A percentile compares a stretch with the other conserved stretches of the same genome.
Evolutionary conservation across 2,888 invertebrate species (phyloP).

Genomic region (Eristalinus sepulchralis): DNA sequence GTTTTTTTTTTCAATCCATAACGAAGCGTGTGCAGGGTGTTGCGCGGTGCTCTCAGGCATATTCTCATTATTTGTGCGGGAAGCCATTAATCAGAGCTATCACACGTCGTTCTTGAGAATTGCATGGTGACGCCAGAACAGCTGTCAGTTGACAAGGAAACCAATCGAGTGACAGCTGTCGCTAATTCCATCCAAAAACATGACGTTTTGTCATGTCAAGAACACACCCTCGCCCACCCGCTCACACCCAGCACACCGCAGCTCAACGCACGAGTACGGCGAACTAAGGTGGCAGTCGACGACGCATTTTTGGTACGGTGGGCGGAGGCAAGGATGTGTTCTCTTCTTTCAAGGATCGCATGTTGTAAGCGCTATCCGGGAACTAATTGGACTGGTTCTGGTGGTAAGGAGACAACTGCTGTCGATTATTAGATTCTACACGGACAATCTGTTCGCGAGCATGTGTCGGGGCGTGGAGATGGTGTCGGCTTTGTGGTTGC

Average conservation of each 20-base stretch:
- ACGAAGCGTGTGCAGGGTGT: background rate
- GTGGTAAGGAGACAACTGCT: slow-evolving; percentile 16
- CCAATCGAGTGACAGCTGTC: slow-evolving; percentile 44
- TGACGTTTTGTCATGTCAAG: slow-evolving; percentile 12
- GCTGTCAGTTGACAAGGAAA: slow-evolving; percentile 18
- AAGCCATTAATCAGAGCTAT: slow-evolving; percentile 40
- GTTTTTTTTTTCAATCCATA: background rate
- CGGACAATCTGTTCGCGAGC: slow-evolving; percentile 23
- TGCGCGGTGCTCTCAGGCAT: background rate
- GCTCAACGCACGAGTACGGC: background rate
- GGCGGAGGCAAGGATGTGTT: background rate
- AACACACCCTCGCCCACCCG: background rate
- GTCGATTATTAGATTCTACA: slow-evolving; percentile 37
- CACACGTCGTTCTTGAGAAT: slow-evolving; percentile 24
- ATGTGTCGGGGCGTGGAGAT: slow-evolving; percentile 9
- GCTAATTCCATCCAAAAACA: slow-evolving; percentile 30
- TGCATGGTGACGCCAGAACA: slow-evolving; percentile 2
- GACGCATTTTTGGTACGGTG: background rate
- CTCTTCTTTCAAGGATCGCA: background rate
- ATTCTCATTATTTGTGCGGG: background rate
- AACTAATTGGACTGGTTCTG: slow-evolving; percentile 24
- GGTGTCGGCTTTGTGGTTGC: slow-evolving; percentile 12
- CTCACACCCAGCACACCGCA: background rate
- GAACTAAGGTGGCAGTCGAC: background rate
- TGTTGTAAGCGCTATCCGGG: slow-evolving; percentile 8